These are phyloP conservation scores for Episyrphus balteatus DNA, from an alignment of 1,140 invertebrate genomes.

Conservation along the genomic window DNA sequence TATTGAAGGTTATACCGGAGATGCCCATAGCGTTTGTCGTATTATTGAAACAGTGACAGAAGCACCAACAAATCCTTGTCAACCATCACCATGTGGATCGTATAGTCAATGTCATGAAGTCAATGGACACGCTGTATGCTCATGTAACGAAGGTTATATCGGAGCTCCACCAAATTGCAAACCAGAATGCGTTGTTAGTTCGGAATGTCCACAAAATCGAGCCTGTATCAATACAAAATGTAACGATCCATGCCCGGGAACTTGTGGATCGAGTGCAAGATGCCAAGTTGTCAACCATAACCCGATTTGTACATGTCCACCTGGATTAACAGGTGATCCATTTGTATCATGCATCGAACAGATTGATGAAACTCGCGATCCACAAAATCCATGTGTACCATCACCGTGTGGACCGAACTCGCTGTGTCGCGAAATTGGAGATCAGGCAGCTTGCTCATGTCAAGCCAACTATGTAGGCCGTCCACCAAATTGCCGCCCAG, in stretches of 20 bases:
- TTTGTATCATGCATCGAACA: slow-evolving; percentile 50
- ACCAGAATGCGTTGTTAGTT: slow-evolving; percentile 72
- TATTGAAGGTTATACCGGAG: slow-evolving; percentile 59
- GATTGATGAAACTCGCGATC: slow-evolving; percentile 21
- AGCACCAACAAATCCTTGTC: slow-evolving; percentile 47
- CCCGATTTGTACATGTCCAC: slow-evolving; percentile 64
- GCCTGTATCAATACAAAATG: slow-evolving; percentile 75
- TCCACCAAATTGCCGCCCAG: slow-evolving; percentile 52
- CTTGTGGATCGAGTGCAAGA: slow-evolving; percentile 69
- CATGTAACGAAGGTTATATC: slow-evolving; percentile 61
- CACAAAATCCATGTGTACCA: slow-evolving; percentile 55
- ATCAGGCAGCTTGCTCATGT: slow-evolving; percentile 63
- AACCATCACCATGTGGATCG: slow-evolving; percentile 69
- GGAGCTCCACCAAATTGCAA: slow-evolving; percentile 67
- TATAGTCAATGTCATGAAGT: slow-evolving; percentile 51
- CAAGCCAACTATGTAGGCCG: slow-evolving; percentile 56
- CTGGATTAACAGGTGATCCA: slow-evolving; percentile 66
- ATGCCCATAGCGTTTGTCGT: slow-evolving; percentile 43
- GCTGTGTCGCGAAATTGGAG: slow-evolving; percentile 54
- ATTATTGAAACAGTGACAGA: slow-evolving; percentile 28
- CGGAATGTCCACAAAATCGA: slow-evolving; percentile 70
- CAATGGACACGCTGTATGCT: slow-evolving; percentile 70
- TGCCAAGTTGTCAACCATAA: slow-evolving; percentile 77
- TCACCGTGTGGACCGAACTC: slow-evolving; percentile 73
- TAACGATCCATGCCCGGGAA: slow-evolving; percentile 67